Evolutionary conservation across 2,797 vertebrate species (phyloP).

Genomic region (Peromyscus nudipes): DNA sequence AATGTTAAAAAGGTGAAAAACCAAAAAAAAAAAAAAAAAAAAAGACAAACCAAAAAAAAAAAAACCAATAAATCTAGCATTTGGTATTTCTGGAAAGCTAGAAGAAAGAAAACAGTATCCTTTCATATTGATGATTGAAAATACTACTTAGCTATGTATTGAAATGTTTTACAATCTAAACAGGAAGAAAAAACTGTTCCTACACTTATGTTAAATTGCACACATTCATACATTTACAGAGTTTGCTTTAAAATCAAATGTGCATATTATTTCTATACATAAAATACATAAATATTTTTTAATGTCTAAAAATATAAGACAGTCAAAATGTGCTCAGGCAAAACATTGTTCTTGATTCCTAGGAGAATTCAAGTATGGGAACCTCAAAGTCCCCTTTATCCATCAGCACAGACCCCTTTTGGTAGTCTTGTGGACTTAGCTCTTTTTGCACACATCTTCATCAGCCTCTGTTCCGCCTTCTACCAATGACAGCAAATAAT

Average conservation of each 20-base stretch:
- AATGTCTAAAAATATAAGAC: not conserved
- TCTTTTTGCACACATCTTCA: not conserved
- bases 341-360: not conserved
- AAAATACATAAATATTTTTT: not conserved
- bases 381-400: not conserved
- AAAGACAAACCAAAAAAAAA: not conserved
- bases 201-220: not conserved
- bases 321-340: not conserved
- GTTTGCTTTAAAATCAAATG: slow-evolving; percentile 12
- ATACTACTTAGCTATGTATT: slow-evolving; percentile 73
- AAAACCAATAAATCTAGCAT: slow-evolving; percentile 70
- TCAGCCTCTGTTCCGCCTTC: slow-evolving; percentile 11
- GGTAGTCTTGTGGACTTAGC: not conserved
- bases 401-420: not conserved
- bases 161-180: slow-evolving; percentile 48
- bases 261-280: not conserved
- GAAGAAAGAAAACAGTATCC: not conserved
- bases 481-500: slow-evolving; percentile 13
- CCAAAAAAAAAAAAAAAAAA: slow-evolving; percentile 50
- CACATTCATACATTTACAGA: not conserved
- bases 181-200: slow-evolving; percentile 15
- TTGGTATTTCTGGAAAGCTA: slow-evolving; percentile 72
- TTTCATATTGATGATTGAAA: slow-evolving; percentile 74
- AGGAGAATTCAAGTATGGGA: not conserved
- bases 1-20: slow-evolving; percentile 39